Evolutionary conservation across 2,113 vertebrate species (phyloP).

Genomic region (Lynx canadensis): DNA sequence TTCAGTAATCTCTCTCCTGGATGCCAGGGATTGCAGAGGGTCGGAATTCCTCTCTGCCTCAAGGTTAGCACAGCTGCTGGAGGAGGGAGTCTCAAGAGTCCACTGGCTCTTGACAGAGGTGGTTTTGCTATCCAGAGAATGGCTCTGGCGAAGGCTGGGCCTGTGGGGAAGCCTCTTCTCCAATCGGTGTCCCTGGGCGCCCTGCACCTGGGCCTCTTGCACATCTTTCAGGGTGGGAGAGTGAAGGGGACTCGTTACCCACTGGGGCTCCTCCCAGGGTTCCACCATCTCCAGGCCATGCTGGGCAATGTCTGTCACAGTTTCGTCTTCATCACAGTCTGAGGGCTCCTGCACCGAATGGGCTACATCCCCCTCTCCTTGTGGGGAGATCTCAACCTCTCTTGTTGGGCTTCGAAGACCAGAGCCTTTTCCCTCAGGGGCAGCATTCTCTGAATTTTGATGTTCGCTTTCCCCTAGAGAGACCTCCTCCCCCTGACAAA

Average conservation of each 20-base stretch:
- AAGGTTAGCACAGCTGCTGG: constrained; percentile 74
- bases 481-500: not conserved
- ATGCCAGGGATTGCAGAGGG: not conserved
- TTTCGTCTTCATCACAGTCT: constrained; percentile 90
- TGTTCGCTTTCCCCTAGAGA: constrained; percentile 61
- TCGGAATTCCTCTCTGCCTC: constrained; percentile 67
- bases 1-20: constrained; percentile 22
- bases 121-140: constrained; percentile 87
- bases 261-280: constrained; percentile 96
- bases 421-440: constrained; percentile 46
- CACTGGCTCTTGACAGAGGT: constrained; percentile 80
- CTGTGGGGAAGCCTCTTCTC: constrained; percentile 79
- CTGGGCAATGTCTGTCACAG: constrained; percentile 83
- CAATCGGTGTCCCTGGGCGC: constrained; percentile 65
- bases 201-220: constrained; percentile 79
- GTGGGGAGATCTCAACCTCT: constrained; percentile 69
- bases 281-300: constrained; percentile 94
- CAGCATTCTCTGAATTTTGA: constrained; percentile 48
- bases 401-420: not conserved
- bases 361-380: constrained; percentile 70
- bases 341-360: constrained; percentile 84
- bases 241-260: constrained; percentile 98
- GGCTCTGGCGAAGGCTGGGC: constrained; percentile 88
- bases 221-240: constrained; percentile 92
- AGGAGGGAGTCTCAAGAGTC: constrained; percentile 77